phyloP scores from a whole-genome alignment of 2,888 invertebrate species.

The Coelinius sp. region DNA sequence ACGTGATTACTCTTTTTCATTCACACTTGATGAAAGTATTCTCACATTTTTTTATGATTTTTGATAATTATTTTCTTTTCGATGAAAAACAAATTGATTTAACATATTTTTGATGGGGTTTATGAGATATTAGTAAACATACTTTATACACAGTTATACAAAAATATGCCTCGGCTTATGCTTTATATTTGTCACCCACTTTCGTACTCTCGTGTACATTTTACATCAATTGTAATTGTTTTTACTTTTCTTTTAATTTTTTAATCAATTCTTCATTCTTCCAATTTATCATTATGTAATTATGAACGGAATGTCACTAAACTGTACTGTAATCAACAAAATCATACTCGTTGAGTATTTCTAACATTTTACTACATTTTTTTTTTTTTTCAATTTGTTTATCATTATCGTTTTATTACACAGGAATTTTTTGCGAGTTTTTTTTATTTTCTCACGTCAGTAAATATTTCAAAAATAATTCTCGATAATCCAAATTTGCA shows the following conservation, averaged over 20 bases:
- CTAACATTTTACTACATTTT: constrained; percentile 18
- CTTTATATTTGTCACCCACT: constrained; percentile 9
- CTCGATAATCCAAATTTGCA: constrained; percentile 19
- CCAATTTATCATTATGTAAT: constrained; percentile 20
- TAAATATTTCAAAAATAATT: constrained; percentile 42
- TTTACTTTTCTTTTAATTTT: constrained; percentile 28
- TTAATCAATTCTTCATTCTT: constrained; percentile 13
- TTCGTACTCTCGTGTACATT: neutral
- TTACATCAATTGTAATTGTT: neutral
- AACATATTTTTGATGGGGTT: neutral
- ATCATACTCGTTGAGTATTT: constrained; percentile 23
- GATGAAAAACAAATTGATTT: neutral
- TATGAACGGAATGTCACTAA: constrained; percentile 40
- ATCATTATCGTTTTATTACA: constrained; percentile 14
- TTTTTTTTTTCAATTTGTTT: neutral
- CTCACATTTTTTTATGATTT: constrained; percentile 18
- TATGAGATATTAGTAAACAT: constrained; percentile 47
- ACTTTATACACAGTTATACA: constrained; percentile 58
- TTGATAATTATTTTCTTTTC: constrained; percentile 33
- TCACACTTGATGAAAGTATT: neutral
- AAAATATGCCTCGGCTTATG: constrained; percentile 52
- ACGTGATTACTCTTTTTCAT: constrained; percentile 28
- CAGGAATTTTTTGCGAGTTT: neutral
- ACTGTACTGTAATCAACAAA: constrained; percentile 10
- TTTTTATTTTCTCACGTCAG: constrained; percentile 23